A percentile compares a stretch with the other conserved stretches of the same genome.
phyloP scores from a whole-genome alignment of 2,797 vertebrate species.

The Molossus alvarezi region DNA sequence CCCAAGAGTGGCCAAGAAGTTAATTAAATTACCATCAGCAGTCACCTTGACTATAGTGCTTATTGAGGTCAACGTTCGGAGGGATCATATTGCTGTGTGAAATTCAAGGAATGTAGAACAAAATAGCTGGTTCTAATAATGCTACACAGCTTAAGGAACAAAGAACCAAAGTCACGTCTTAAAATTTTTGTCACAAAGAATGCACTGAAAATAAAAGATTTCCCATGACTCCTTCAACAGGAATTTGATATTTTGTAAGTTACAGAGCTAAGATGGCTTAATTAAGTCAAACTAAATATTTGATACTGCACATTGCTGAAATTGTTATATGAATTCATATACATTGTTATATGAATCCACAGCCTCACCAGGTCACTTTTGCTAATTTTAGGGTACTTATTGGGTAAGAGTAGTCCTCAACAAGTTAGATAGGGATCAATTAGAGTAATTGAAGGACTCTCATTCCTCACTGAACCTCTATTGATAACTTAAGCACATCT shows the following conservation, averaged over 20 bases:
- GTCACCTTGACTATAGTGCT: not conserved
- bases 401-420: conserved; percentile 7
- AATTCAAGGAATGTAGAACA: not conserved
- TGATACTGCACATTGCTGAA: not conserved
- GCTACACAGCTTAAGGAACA: not conserved
- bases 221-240: not conserved
- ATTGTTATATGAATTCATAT: not conserved
- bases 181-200: not conserved
- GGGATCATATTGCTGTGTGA: not conserved
- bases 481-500: not conserved
- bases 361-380: not conserved
- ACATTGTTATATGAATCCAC: not conserved
- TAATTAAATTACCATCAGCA: conserved; percentile 29
- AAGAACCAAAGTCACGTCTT: not conserved
- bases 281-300: not conserved
- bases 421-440: conserved; percentile 12
- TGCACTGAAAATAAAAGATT: not conserved
- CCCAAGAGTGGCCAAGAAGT: not conserved
- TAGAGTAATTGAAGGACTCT: conserved; percentile 59
- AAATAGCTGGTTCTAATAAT: not conserved
- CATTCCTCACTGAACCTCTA: not conserved
- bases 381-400: not conserved
- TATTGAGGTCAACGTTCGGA: not conserved
- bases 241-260: not conserved
- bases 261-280: not conserved